Evolutionary conservation across 35 echinoderm and acorn worm genomes (phyloP).

Genomic region (Anneissia japonica): DNA sequence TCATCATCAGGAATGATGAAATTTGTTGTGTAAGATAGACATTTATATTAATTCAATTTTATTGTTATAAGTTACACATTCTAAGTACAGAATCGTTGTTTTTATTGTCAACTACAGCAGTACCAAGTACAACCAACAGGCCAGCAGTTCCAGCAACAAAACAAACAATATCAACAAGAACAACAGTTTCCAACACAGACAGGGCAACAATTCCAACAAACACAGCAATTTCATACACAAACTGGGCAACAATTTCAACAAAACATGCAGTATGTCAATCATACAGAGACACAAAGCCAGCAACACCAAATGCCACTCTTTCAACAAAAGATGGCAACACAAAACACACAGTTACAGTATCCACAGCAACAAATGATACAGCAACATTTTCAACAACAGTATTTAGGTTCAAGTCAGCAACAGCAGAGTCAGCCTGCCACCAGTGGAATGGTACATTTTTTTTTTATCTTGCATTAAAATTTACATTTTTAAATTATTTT

Average conservation of each 20-base stretch:
- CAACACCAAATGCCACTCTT: too few species aligned
- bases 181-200: not conserved
- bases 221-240: too few species aligned
- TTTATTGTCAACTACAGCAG: not conserved
- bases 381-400: not conserved
- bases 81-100: not conserved
- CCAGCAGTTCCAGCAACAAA: not conserved
- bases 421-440: not conserved
- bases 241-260: too few species aligned
- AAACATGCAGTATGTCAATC: not conserved
- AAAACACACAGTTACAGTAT: not conserved
- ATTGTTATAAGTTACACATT: too few species aligned
- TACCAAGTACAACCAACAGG: not conserved
- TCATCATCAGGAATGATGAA: too few species aligned
- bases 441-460: not conserved
- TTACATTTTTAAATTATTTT: not conserved
- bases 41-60: too few species aligned
- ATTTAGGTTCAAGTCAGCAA: not conserved
- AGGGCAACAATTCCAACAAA: not conserved
- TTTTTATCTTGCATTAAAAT: not conserved
- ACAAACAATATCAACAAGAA: not conserved
- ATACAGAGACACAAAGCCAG: not conserved
- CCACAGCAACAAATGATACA: constrained; percentile 1
- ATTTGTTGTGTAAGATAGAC: too few species aligned
- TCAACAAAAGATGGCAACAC: too few species aligned